Evolutionary conservation across 1,140 invertebrate species (phyloP).

Genomic region (Leptestheria dahalacensis): DNA sequence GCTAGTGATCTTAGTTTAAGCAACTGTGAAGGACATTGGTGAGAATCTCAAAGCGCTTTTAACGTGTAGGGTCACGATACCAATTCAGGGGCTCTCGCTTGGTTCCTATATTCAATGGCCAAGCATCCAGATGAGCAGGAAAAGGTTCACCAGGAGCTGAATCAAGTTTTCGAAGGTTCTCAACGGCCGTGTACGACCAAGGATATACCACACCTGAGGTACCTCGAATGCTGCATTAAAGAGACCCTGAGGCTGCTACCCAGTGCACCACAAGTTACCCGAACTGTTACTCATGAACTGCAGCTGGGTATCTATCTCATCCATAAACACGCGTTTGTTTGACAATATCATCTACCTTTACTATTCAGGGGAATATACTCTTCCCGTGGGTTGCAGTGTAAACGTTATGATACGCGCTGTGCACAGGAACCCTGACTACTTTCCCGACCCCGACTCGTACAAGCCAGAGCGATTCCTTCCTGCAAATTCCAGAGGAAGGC

Average conservation of each 20-base stretch:
- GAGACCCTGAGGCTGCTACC: constrained; percentile 30
- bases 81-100: constrained; percentile 35
- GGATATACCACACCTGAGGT: constrained; percentile 41
- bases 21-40: too few relatives aligned
- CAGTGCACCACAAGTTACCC: constrained; percentile 33
- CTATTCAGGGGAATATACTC: constrained; percentile 28
- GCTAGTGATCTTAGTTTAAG: too few relatives aligned
- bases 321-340: background rate
- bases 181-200: constrained; percentile 54
- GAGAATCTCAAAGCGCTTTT: too few relatives aligned
- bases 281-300: constrained; percentile 29
- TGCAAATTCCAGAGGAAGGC: constrained; percentile 32
- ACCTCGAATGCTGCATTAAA: constrained; percentile 33
- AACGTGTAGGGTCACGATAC: constrained; percentile 40
- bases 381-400: constrained; percentile 31
- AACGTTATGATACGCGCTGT: constrained; percentile 37
- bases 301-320: constrained; percentile 16
- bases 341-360: background rate
- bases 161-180: constrained; percentile 32
- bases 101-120: constrained; percentile 36
- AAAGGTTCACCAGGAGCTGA: constrained; percentile 29
- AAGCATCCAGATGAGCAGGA: constrained; percentile 33
- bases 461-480: constrained; percentile 57
- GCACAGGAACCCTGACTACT: constrained; percentile 48
- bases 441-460: constrained; percentile 54